These are phyloP conservation scores for Watsonalla cultraria DNA, from an alignment of 2,888 invertebrate species.

Conservation along the genomic window DNA sequence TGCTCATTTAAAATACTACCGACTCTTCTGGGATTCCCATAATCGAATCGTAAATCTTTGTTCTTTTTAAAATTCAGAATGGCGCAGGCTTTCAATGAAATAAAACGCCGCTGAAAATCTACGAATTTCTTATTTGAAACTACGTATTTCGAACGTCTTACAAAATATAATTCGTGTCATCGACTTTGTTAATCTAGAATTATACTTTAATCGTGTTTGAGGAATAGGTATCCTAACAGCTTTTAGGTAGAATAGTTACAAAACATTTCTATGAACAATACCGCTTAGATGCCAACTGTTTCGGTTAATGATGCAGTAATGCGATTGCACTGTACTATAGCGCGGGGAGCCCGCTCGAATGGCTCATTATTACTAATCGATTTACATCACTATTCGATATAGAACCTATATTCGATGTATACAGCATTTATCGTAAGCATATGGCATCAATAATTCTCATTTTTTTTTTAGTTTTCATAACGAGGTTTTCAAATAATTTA, in stretches of 20 bases:
- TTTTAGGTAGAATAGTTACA: not conserved
- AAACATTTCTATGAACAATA: slow-evolving; percentile 22
- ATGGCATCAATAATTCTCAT: not conserved
- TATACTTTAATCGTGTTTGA: no score
- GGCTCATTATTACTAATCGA: slow-evolving; percentile 42
- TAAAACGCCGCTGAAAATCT: no score
- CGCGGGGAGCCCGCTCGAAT: slow-evolving; percentile 29
- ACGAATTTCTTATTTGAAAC: no score
- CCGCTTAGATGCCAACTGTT: slow-evolving; percentile 28
- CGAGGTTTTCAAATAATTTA: no score
- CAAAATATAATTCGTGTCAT: no score
- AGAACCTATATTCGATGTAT: not conserved
- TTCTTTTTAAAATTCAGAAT: no score
- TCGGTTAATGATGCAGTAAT: slow-evolving; percentile 69
- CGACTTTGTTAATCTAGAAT: no score
- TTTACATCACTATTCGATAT: slow-evolving; percentile 24
- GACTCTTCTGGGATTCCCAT: not conserved
- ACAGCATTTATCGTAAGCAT: not conserved
- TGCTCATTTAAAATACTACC: slow-evolving; percentile 34
- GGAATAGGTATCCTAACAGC: no score
- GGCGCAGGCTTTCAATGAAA: no score
- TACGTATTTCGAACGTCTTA: no score
- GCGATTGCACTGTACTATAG: slow-evolving; percentile 69
- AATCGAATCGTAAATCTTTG: no score
- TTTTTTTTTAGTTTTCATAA: no score